phyloP scores from a whole-genome alignment of 2,888 invertebrate species.

The Bugulina stolonifera region DNA sequence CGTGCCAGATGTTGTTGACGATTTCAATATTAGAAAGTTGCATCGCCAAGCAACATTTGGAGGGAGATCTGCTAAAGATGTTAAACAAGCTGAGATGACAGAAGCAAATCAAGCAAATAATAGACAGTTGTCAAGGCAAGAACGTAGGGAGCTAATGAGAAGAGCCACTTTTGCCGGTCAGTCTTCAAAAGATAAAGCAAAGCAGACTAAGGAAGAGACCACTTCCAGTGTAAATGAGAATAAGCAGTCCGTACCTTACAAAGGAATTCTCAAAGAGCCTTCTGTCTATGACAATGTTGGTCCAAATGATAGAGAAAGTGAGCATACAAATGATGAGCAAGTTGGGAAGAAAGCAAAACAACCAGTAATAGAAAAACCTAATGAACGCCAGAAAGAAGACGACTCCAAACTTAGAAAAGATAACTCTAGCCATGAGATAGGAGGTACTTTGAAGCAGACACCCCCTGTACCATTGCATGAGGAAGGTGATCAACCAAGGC shows the following conservation, averaged over 20 bases:
- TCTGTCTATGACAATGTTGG: background rate
- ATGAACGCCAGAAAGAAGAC: background rate
- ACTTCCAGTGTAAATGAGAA: no score
- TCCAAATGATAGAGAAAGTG: no score
- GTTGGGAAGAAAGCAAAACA: background rate
- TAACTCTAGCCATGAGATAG: background rate
- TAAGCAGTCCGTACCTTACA: background rate
- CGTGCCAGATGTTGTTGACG: background rate
- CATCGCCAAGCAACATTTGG: constrained; percentile 21
- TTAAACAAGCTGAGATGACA: background rate
- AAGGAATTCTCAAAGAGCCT: background rate
- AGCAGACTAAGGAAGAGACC: no score
- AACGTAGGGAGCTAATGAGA: background rate
- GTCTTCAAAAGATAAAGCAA: background rate
- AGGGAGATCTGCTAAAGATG: background rate
- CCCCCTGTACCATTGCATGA: no score
- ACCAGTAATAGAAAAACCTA: background rate
- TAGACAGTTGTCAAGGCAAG: background rate
- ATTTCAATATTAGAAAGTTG: background rate
- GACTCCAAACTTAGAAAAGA: background rate
- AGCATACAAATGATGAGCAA: background rate
- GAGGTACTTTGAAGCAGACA: no score
- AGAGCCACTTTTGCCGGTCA: background rate
- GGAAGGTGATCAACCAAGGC: background rate
- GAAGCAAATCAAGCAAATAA: background rate